Conservation (phyloP, 1,140 invertebrate genomes). For the Calephelis virginiensis region DNA sequence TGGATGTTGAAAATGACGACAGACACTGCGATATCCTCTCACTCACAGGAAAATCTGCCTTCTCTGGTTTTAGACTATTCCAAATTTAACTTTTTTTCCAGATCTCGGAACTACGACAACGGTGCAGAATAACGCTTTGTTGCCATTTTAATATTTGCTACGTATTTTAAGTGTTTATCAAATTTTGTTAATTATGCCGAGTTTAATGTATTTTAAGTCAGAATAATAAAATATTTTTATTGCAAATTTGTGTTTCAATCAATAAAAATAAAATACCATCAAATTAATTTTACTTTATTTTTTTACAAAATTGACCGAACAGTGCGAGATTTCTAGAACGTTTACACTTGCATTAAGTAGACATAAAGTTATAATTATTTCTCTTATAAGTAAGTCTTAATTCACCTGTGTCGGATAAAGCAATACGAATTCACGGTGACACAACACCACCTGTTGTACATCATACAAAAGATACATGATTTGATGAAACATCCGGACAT, state of each 20-base stretch:
- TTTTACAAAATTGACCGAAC: conserved; percentile 78
- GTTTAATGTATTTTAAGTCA: conserved; percentile 73
- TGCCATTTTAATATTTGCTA: conserved; percentile 74
- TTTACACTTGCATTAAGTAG: conserved; percentile 79
- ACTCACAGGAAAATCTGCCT: too few relatives aligned
- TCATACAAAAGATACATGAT: conserved; percentile 72
- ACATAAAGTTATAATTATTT: conserved; percentile 76
- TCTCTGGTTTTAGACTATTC: too few relatives aligned
- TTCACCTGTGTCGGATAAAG: conserved; percentile 74
- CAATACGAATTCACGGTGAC: conserved; percentile 51
- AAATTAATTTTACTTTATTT: conserved; percentile 78
- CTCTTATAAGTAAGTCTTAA: conserved; percentile 76
- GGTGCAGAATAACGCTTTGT: conserved; percentile 57
- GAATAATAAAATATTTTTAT: conserved; percentile 78
- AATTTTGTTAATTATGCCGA: conserved; percentile 74
- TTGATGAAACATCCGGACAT: conserved; percentile 63
- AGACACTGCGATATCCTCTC: too few relatives aligned
- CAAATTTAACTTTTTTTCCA: conserved; percentile 27
- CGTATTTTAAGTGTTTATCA: conserved; percentile 76
- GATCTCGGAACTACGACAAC: conserved; percentile 36
- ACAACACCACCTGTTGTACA: conserved; percentile 52
- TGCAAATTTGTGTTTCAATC: conserved; percentile 55
- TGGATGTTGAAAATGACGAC: too few relatives aligned
- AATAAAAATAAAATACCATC: conserved; percentile 52
- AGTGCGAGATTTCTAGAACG: conserved; percentile 78